Conservation (phyloP, 2,113 vertebrate genomes). For the Cranoglanis bouderius region DNA sequence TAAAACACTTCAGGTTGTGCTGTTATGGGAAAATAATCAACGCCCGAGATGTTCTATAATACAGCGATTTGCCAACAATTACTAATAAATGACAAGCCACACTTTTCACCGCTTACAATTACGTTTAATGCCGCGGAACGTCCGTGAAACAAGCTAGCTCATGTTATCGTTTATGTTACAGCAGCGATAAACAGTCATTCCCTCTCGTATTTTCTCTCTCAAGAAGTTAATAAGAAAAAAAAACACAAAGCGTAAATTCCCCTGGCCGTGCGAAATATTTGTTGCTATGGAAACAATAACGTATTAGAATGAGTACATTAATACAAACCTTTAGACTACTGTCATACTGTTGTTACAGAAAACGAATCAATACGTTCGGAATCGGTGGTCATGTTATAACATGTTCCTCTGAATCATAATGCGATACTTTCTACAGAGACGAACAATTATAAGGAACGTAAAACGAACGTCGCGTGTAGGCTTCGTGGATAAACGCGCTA, state of each 20-base stretch:
- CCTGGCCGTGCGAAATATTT: background rate
- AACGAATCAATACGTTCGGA: background rate
- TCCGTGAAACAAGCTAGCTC: background rate
- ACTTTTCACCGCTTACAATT: background rate
- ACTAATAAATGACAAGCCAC: background rate
- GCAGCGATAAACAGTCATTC: background rate
- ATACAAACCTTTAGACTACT: background rate
- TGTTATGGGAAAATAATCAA: background rate
- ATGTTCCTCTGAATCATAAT: no score
- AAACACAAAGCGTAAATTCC: background rate
- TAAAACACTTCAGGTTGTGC: background rate
- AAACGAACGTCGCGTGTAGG: no score
- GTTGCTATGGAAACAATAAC: background rate
- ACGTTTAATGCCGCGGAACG: background rate
- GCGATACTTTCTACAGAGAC: no score
- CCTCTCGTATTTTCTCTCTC: background rate
- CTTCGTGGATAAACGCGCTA: background rate
- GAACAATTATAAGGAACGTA: no score
- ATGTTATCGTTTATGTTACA: background rate
- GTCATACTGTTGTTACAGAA: background rate
- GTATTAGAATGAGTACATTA: background rate
- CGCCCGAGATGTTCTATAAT: background rate
- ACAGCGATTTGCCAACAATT: background rate
- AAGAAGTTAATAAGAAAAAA: background rate
- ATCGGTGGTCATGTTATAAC: no score